phyloP scores from a whole-genome alignment of 2,797 vertebrate genomes.

The Crocidura indochinensis region DNA sequence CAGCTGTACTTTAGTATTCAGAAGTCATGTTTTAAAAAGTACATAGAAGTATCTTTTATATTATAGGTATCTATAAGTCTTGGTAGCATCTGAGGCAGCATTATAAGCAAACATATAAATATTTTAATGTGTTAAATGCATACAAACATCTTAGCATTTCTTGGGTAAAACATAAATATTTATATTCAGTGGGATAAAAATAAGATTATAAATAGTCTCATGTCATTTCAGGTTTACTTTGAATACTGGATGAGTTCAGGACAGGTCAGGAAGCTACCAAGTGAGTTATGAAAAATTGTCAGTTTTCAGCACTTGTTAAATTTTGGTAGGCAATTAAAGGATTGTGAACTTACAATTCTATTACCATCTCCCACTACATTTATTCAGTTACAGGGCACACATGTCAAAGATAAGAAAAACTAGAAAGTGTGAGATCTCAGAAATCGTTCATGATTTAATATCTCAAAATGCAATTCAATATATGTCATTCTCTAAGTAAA shows the following conservation, averaged over 20 bases:
- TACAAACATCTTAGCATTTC: slow-evolving; percentile 68
- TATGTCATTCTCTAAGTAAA: slow-evolving; percentile 43
- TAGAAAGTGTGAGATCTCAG: slow-evolving; percentile 45
- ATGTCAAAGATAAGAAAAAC: slow-evolving; percentile 74
- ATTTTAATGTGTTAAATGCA: too few species aligned
- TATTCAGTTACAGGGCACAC: slow-evolving; percentile 54
- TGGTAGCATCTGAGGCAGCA: background rate
- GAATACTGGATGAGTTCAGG: slow-evolving; percentile 26
- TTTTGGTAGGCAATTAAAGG: slow-evolving; percentile 63
- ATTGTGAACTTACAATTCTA: slow-evolving; percentile 56
- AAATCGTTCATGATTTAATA: slow-evolving; percentile 76
- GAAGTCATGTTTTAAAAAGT: slow-evolving; percentile 64
- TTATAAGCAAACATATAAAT: slow-evolving; percentile 33
- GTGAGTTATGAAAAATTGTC: slow-evolving; percentile 64
- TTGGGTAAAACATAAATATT: slow-evolving; percentile 73
- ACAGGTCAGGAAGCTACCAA: slow-evolving; percentile 37
- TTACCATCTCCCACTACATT: slow-evolving; percentile 47
- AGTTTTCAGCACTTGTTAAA: slow-evolving; percentile 57
- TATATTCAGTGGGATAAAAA: slow-evolving; percentile 27
- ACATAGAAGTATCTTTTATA: slow-evolving; percentile 51
- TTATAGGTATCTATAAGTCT: background rate
- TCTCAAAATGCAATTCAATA: slow-evolving; percentile 47
- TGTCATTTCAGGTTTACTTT: slow-evolving; percentile 57
- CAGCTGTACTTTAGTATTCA: slow-evolving; percentile 49
- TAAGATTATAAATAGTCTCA: slow-evolving; percentile 57